These are phyloP conservation scores for Amphiduros pacificus DNA, from an alignment of 2,888 invertebrate species.

Conservation along the genomic window DNA sequence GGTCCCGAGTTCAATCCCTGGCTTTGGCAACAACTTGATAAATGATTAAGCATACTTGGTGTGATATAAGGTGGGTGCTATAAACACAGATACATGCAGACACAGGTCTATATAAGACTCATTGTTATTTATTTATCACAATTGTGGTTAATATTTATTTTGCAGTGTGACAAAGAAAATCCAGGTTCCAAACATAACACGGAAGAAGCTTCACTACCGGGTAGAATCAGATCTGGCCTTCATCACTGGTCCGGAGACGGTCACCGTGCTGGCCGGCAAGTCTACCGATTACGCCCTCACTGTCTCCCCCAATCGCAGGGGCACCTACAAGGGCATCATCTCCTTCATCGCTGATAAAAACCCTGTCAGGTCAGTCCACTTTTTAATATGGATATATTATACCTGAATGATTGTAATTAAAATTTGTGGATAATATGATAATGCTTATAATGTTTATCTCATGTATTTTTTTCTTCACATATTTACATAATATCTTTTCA, in stretches of 20 bases:
- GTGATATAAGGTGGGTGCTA: no score
- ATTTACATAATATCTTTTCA: no score
- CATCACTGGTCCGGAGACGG: conserved; percentile 45
- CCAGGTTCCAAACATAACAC: conserved; percentile 54
- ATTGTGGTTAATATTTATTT: background rate
- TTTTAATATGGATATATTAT: no score
- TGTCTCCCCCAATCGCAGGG: conserved; percentile 47
- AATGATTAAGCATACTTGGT: no score
- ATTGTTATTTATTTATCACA: background rate
- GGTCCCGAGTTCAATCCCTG: no score
- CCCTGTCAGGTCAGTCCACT: conserved; percentile 49
- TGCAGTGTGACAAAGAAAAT: conserved; percentile 42
- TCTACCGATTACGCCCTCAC: conserved; percentile 47
- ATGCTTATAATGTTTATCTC: no score
- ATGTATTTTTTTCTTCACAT: no score
- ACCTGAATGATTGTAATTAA: no score
- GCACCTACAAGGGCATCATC: conserved; percentile 53
- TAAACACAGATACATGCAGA: no score
- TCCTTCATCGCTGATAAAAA: conserved; percentile 52
- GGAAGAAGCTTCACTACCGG: conserved; percentile 50
- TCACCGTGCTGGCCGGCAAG: conserved; percentile 53
- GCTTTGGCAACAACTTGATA: no score
- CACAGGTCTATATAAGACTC: no score
- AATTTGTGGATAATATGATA: no score
- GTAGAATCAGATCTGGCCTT: conserved; percentile 53